Base-by-base conservation (phyloP, 2,113 vertebrate species). In the Bujurquina vittata region DNA sequence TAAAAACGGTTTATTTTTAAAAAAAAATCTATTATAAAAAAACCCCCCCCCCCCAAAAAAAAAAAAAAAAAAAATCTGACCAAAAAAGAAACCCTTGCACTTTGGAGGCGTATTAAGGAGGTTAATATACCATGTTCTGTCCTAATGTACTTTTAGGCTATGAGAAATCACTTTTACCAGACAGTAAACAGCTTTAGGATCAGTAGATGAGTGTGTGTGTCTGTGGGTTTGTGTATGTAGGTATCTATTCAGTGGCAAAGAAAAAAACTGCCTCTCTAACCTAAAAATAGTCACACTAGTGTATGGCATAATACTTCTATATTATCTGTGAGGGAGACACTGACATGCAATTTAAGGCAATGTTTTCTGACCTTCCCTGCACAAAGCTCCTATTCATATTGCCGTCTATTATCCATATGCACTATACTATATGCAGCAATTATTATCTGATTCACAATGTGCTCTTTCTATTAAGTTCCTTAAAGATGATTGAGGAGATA, bases 311-410 rank as follows among this genome's bases (percentile, higher is more conserved):
- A 80, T 46, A 26, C 31, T n/a, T 54, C 31, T 20, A 37, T 59
- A 74, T 81, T 52, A 61, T 80, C 23, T 10, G 17, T 0, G n/a
- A 77, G 35, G 73, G 49, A 54, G 63, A 63, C 18, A 7, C 15
- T 58, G 33, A 49, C 17, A 37, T 17, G 15, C 2, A 58, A 80
- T 80, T 75, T 54, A 29, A 65, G n/a, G 31, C n/a, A 58, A 67
- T 61, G 33, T 73, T 76, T 72, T 22, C 22, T 86, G 65, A 82
- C 59, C 67, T 82, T 82, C 65, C 18, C 37, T n/a, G 22, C 15
- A 81, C 57, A 63, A 78, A 49, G 46, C n/a, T 61, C 5, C 54
- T 35, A 69, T 72, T 81, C 3, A 7, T 37, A 75, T 40, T 22
- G 33, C 18, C 5, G 49, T 77, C 2, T 29, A 33, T 31, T 52